Base-by-base conservation (phyloP, 2,113 vertebrate genomes). In the Gambusia holbrooki region DNA sequence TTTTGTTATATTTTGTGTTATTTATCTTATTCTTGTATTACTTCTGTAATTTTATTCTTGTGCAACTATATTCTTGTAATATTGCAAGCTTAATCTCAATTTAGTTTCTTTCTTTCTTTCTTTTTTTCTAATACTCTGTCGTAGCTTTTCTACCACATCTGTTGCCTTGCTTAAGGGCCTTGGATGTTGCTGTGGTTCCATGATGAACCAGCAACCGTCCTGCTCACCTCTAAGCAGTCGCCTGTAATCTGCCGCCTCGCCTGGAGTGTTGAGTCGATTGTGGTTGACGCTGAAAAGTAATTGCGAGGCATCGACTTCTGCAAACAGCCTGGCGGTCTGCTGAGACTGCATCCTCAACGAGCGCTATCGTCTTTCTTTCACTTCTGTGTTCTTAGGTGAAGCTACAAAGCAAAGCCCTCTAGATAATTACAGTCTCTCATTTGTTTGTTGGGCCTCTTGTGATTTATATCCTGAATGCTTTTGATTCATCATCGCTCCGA, bases 401-500 rank as follows among this genome's bases (percentile, higher is more conserved):
- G 70, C 83, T 60, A 71, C 70, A 83, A 81, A 83, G 88, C 82
- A 84, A 83, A 83, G 87, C 87, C 65, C 79, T 83, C 69, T 27
- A 84, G 78, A 90, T 90, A 81, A 89, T 89, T 82, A 84, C 75
- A 80, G 80, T 65, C 80, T 58, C 82, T 83, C 62, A 70, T 86
- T 82, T 85, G 86, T 87, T 91, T 89, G 90, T 63, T 51, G 65
- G 54, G 72, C 60, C 86, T 90, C 87, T 76, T 74, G 85, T 79
- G 86, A 87, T 88, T 90, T 72, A 86, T 89, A 77, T 81, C 74
- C 77, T 83, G 78, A 86, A 81, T 35, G 82, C 61, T 76, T 84
- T 78, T 85, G 86, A 89, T 88, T 87, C 81, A 82, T 87, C 81
- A 62, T 68, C 48, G 74, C 81, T 86, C 79, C 65, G 67, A 87